Conservation (phyloP, 2,113 vertebrate species). For the Pongo abelii region DNA sequence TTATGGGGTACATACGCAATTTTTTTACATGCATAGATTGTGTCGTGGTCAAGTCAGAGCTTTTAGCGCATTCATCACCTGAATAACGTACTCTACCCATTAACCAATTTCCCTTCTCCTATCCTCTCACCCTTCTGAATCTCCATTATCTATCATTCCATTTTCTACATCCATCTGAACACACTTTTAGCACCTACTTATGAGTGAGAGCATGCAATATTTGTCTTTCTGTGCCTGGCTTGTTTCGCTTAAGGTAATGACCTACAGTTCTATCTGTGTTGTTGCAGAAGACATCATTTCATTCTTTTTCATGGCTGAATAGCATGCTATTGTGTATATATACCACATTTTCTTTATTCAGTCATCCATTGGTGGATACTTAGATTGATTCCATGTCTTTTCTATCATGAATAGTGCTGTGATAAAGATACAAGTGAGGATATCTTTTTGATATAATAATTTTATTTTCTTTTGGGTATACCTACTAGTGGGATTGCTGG, state of each 20-base stretch:
- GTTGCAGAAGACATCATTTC: neutral
- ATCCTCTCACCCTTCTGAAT: neutral
- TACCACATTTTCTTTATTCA: neutral
- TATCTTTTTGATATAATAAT: neutral
- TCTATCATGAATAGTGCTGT: neutral
- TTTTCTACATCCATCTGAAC: neutral
- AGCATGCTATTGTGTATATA: neutral
- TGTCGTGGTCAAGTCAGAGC: neutral
- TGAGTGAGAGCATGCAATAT: neutral
- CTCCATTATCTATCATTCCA: neutral
- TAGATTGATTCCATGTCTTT: neutral
- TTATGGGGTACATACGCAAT: neutral
- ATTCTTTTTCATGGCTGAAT: neutral
- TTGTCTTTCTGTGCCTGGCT: neutral
- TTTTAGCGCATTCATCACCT: neutral
- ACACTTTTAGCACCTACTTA: neutral
- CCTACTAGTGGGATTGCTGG: neutral
- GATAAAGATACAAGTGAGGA: neutral
- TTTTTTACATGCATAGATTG: neutral
- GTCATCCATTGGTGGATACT: neutral
- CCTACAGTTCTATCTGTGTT: neutral
- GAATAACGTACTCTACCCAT: neutral
- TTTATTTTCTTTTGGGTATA: neutral
- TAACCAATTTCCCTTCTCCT: neutral
- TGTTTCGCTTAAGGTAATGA: neutral